These are phyloP conservation scores for Drosophila cognata DNA, from an alignment of 2,888 invertebrate species.

Conservation along the genomic window DNA sequence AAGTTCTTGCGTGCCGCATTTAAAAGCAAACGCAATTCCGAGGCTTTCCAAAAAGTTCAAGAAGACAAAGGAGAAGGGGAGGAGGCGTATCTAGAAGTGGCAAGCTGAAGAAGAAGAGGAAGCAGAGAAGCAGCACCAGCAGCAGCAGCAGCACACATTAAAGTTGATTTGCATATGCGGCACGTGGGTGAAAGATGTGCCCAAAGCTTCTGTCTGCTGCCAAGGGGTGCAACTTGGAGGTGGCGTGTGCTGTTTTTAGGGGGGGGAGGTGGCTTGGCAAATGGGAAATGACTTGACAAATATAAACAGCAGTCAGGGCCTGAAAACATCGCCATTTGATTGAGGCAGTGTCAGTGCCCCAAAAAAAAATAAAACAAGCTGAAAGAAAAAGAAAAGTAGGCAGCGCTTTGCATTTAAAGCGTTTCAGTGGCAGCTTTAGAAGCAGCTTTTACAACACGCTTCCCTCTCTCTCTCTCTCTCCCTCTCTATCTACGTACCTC, in stretches of 20 bases:
- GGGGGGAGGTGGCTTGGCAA: background rate
- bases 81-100: background rate
- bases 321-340: constrained; percentile 46
- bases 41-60: constrained; percentile 19
- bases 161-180: constrained; percentile 76
- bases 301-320: constrained; percentile 48
- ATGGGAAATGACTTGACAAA: constrained; percentile 68
- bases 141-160: constrained; percentile 52
- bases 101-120: constrained; percentile 15
- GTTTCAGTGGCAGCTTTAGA: constrained; percentile 14
- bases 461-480: background rate
- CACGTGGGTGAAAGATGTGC: constrained; percentile 50
- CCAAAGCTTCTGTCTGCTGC: constrained; percentile 31
- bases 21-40: constrained; percentile 78
- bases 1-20: constrained; percentile 61
- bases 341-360: constrained; percentile 45
- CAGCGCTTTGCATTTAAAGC: constrained; percentile 69
- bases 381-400: constrained; percentile 53
- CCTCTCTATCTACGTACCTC: no score
- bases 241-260: background rate
- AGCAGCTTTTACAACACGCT: background rate
- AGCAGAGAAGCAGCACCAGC: background rate
- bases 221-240: constrained; percentile 4
- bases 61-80: constrained; percentile 5
- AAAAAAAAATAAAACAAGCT: background rate